Evolutionary conservation across 2,888 invertebrate species (phyloP), one percentile per base, ranked within the genome.

Genomic region (Tipula unca): DNA sequence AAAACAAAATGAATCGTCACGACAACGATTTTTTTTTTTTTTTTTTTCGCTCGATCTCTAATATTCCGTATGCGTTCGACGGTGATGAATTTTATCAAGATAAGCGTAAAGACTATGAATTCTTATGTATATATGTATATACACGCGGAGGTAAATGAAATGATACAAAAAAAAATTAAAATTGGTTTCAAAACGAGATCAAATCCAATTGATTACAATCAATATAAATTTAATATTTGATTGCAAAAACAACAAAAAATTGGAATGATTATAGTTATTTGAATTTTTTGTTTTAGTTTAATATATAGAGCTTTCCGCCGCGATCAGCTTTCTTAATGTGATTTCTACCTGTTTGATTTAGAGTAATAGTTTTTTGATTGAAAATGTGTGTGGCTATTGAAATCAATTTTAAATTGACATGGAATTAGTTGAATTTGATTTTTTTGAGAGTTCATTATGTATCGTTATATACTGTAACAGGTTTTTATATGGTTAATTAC

Each of bases 71-170:
- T 69, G 69, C 69, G 69, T 69, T 69, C 69, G 69, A 10, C 69
- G 69, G 69, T 69, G 69, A 69, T 69, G 69, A 69, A 69, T 69
- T 69, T 69, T 69, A 69, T 69, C 69, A 69, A 69, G 69, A 69
- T 69, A 69, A 69, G 69, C 69, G 69, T 69, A 69, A 69, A 69
- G 69, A 69, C 69, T 25, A 48, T 48, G 48, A 48, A 48, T 48
- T 48, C 48, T 48, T 17, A 3, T 69, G 69, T 69, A 48, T 48
- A 17, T 17, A 35, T 35, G 6, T 3, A 35, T 36, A 39, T 39
- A 39, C 10, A 13, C 13, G 39, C 39, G 39, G 48, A 48, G 17
- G 48, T 48, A 48, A 25, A 69, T 25, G 69, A 69, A 69, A 69
- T 69, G 69, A 69, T 69, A 69, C 69, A 69, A 69, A 69, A 69